Percentiles rank a stretch among this genome's conserved stretches.
These are phyloP conservation scores for Molorchus minor DNA, from an alignment of 2,888 invertebrate genomes.

Conservation along the genomic window DNA sequence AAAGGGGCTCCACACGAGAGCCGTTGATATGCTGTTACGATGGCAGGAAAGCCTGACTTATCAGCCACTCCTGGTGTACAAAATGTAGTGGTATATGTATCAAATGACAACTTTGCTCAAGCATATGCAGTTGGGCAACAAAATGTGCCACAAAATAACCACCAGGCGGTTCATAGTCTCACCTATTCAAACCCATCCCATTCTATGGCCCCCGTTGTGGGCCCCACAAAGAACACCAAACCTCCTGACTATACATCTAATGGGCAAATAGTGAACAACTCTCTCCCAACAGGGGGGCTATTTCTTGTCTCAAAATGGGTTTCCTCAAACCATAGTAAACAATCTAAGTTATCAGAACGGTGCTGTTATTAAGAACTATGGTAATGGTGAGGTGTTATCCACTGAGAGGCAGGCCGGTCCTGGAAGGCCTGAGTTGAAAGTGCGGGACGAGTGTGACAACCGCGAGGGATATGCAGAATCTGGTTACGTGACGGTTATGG, in stretches of 20 bases:
- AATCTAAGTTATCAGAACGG: conserved; percentile 55
- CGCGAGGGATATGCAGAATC: conserved; percentile 51
- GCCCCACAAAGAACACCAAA: conserved; percentile 48
- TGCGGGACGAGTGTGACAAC: conserved; percentile 54
- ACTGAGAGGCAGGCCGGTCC: conserved; percentile 50
- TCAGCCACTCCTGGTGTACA: conserved; percentile 66
- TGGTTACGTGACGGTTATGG: conserved; percentile 58
- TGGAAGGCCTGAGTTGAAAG: conserved; percentile 49
- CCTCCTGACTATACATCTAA: conserved; percentile 47
- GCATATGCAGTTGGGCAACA: conserved; percentile 65
- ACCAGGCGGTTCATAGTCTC: conserved; percentile 62
- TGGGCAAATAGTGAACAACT: conserved; percentile 37
- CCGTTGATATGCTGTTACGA: conserved; percentile 80
- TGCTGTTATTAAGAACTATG: conserved; percentile 46
- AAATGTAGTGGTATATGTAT: conserved; percentile 69
- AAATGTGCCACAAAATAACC: conserved; percentile 57
- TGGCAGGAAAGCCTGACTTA: conserved; percentile 82
- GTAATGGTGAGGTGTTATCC: conserved; percentile 49
- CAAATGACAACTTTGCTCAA: conserved; percentile 67
- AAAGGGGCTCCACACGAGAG: conserved; percentile 64
- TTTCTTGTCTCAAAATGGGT: conserved; percentile 58
- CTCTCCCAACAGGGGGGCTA: conserved; percentile 41
- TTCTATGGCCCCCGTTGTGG: conserved; percentile 57
- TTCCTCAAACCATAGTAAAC: conserved; percentile 51
- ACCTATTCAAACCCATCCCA: conserved; percentile 51